Percentiles rank a stretch among this genome's conserved stretches.
Evolutionary conservation across 2,888 invertebrate species (phyloP).

Genomic region (Cryptocephalus moraei): DNA sequence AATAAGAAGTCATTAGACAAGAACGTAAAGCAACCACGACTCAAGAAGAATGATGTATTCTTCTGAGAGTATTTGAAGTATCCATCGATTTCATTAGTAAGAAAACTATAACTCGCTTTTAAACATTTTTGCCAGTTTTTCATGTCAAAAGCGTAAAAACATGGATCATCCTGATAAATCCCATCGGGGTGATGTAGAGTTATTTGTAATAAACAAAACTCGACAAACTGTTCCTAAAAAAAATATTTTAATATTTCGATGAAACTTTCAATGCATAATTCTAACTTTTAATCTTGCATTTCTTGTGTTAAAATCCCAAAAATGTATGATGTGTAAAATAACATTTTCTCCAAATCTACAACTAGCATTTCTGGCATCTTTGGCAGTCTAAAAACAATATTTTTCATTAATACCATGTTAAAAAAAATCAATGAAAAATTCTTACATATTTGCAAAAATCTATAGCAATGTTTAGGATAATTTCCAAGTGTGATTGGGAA

Average conservation of each 20-base stretch:
- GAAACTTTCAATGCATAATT: neutral
- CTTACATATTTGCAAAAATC: conserved; percentile 21
- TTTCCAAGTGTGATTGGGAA: conserved; percentile 15
- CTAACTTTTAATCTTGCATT: conserved; percentile 23
- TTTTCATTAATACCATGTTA: neutral
- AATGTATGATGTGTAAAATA: conserved; percentile 18
- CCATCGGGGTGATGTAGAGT: conserved; percentile 44
- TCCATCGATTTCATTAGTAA: conserved; percentile 23
- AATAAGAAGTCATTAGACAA: conserved; percentile 21
- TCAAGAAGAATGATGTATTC: conserved; percentile 19
- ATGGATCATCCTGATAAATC: conserved; percentile 24
- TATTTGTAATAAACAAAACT: conserved; percentile 42
- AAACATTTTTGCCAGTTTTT: conserved; percentile 37
- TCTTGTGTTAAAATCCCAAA: conserved; percentile 24
- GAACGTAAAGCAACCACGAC: conserved; percentile 11
- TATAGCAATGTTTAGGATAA: conserved; percentile 18
- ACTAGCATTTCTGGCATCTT: conserved; percentile 30
- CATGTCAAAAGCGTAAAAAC: conserved; percentile 36
- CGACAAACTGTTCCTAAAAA: conserved; percentile 35
- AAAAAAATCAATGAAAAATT: neutral
- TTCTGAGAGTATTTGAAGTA: conserved; percentile 16
- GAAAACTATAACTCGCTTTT: conserved; percentile 31
- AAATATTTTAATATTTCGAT: neutral
- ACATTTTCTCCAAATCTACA: conserved; percentile 34
- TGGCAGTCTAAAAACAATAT: conserved; percentile 25